Evolutionary conservation across 2,888 invertebrate genomes (phyloP).

Genomic region (Euzetes globulus): DNA sequence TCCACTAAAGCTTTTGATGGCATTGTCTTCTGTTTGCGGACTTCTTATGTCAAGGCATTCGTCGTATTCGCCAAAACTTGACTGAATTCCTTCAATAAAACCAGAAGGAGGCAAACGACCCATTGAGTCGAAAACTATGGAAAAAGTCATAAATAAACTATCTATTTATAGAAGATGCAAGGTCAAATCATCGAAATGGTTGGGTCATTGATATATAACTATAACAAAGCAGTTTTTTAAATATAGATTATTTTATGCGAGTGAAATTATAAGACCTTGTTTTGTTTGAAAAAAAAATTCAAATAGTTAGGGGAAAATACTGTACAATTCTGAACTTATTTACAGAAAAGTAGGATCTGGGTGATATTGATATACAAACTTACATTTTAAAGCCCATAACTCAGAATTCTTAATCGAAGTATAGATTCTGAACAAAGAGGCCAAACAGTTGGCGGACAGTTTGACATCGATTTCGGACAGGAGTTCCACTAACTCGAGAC

Average conservation of each 20-base stretch:
- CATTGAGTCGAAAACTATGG: slow-evolving; percentile 19
- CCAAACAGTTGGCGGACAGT: background rate
- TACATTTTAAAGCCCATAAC: background rate
- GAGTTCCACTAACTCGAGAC: background rate
- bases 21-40: background rate
- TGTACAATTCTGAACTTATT: too few relatives aligned
- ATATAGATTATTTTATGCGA: too few relatives aligned
- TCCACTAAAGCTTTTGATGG: slow-evolving; percentile 8
- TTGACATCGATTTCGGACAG: background rate
- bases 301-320: too few relatives aligned
- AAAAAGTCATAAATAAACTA: background rate
- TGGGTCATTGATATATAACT: too few relatives aligned
- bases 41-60: slow-evolving; percentile 27
- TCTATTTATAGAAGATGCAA: too few relatives aligned
- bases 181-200: too few relatives aligned
- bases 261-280: too few relatives aligned
- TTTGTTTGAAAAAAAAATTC: too few relatives aligned
- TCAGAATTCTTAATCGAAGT: background rate
- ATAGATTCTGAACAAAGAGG: background rate
- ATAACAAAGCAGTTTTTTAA: too few relatives aligned
- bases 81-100: slow-evolving; percentile 17
- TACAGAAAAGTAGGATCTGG: too few relatives aligned
- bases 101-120: slow-evolving; percentile 33
- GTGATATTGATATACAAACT: too few relatives aligned
- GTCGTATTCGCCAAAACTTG: slow-evolving; percentile 35